These are phyloP conservation scores for Morone saxatilis DNA, from an alignment of 2,113 vertebrate species.

Conservation along the genomic window DNA sequence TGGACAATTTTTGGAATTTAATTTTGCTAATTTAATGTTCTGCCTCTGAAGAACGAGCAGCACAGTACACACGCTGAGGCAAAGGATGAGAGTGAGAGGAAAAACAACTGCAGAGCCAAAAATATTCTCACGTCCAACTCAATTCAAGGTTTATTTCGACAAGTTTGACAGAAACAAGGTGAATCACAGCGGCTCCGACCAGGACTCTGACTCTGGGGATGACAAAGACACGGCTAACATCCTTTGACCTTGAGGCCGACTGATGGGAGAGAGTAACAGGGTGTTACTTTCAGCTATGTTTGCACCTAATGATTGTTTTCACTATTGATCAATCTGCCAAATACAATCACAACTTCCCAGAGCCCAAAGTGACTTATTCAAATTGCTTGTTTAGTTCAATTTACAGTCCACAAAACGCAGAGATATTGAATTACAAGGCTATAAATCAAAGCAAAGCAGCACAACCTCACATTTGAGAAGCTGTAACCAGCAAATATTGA, in stretches of 20 bases:
- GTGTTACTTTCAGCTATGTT: background rate
- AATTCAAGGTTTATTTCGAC: too few relatives aligned
- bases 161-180: too few relatives aligned
- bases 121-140: too few relatives aligned
- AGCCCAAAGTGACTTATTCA: background rate
- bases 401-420: background rate
- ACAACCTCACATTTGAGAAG: background rate
- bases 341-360: background rate
- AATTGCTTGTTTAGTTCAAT: background rate
- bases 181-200: too few relatives aligned
- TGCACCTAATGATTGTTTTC: background rate
- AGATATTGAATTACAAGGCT: background rate
- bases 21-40: background rate
- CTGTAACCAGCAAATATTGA: background rate
- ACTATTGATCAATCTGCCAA: background rate
- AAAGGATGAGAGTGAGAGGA: too few relatives aligned
- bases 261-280: background rate
- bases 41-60: too few relatives aligned
- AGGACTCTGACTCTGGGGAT: background rate
- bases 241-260: background rate
- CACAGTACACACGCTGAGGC: too few relatives aligned
- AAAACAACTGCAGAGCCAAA: too few relatives aligned
- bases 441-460: background rate
- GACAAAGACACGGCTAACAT: background rate
- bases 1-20: too few relatives aligned